phyloP scores from a whole-genome alignment of 2,113 vertebrate genomes.

The Ondatra zibethicus region DNA sequence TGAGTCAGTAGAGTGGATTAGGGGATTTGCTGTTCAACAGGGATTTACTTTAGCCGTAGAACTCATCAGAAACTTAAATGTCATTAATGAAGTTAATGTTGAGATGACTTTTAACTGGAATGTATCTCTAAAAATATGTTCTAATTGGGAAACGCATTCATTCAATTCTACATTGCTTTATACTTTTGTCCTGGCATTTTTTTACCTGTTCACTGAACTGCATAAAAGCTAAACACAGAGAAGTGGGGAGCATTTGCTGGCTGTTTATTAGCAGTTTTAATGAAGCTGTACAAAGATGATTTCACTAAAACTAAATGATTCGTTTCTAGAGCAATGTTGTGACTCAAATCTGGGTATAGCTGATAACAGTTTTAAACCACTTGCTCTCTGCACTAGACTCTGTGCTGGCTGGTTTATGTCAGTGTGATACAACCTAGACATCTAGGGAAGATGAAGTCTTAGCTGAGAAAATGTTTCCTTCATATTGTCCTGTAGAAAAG shows the following conservation, averaged over 20 bases:
- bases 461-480: neutral
- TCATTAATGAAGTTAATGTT: slow-evolving; percentile 20
- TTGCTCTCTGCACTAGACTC: neutral
- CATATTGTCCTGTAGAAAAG: neutral
- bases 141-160: slow-evolving; percentile 7
- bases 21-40: neutral
- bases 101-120: neutral
- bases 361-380: neutral
- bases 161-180: slow-evolving; percentile 50
- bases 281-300: slow-evolving; percentile 55
- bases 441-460: neutral
- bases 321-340: neutral
- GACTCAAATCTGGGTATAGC: neutral
- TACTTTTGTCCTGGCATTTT: slow-evolving; percentile 27
- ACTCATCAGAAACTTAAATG: neutral
- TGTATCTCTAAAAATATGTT: neutral
- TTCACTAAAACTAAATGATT: slow-evolving; percentile 23
- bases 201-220: slow-evolving; percentile 35
- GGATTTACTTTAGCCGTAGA: slow-evolving; percentile 42
- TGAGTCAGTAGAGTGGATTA: slow-evolving; percentile 2
- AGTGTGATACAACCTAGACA: neutral
- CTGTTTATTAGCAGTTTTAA: slow-evolving; percentile 27
- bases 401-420: neutral
- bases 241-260: neutral
- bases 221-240: slow-evolving; percentile 39